Conservation (phyloP, 2,113 vertebrate species). For the Ailurus styani region DNA sequence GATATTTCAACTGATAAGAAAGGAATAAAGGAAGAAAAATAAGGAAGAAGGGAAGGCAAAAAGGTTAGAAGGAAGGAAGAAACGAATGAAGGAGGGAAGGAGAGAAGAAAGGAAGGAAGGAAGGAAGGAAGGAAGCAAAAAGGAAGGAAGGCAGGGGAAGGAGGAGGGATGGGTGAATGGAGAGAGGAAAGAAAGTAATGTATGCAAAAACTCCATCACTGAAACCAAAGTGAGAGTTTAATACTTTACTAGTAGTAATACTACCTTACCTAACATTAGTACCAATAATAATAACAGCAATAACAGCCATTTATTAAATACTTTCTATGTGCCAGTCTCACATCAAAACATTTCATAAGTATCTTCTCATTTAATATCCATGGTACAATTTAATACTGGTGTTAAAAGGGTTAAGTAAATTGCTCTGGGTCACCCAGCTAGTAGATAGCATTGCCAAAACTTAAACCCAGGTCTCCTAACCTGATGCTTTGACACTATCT, state of each 20-base stretch:
- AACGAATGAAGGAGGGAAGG: neutral
- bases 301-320: neutral
- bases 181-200: neutral
- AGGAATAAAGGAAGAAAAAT: neutral
- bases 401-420: neutral
- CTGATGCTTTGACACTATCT: neutral
- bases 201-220: neutral
- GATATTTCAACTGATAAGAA: neutral
- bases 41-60: neutral
- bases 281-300: neutral
- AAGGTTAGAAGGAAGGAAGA: neutral
- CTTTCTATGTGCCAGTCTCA: neutral
- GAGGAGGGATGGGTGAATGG: neutral
- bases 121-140: neutral
- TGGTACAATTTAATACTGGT: neutral
- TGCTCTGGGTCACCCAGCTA: neutral
- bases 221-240: neutral
- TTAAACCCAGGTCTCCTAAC: neutral
- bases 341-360: neutral
- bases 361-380: neutral
- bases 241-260: neutral
- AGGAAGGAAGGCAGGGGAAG: neutral
- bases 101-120: neutral
- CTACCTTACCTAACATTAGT: neutral
- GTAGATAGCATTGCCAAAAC: neutral